phyloP scores from a whole-genome alignment of 2,888 invertebrate genomes.

The Andrena trimmerana region DNA sequence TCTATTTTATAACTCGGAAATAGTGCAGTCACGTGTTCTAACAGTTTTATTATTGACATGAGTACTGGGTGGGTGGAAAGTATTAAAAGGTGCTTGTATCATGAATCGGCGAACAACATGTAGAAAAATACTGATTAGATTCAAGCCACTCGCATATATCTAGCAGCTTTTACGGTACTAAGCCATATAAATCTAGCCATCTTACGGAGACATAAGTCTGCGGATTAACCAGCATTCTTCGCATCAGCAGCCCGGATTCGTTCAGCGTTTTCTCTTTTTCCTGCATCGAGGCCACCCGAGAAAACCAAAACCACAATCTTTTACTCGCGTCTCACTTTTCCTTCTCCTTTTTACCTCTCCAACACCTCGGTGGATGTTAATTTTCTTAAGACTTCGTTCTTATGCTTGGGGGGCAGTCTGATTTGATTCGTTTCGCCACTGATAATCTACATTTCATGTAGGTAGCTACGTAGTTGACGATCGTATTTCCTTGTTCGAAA shows the following conservation, averaged over 20 bases:
- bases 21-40: neutral
- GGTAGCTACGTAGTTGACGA: neutral
- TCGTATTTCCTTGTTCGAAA: neutral
- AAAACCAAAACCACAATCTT: slow-evolving; percentile 54
- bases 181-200: slow-evolving; percentile 84
- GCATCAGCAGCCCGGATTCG: slow-evolving; percentile 66
- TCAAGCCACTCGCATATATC: neutral
- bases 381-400: slow-evolving; percentile 52
- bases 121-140: neutral
- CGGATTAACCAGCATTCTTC: slow-evolving; percentile 81
- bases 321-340: slow-evolving; percentile 32
- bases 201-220: slow-evolving; percentile 83
- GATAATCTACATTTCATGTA: neutral
- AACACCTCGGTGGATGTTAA: slow-evolving; percentile 51
- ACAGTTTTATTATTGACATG: neutral
- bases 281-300: slow-evolving; percentile 32
- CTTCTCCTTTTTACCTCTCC: slow-evolving; percentile 7
- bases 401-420: slow-evolving; percentile 14
- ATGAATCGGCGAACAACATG: neutral
- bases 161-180: slow-evolving; percentile 68
- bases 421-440: slow-evolving; percentile 7
- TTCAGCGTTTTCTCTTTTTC: slow-evolving; percentile 62
- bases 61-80: neutral
- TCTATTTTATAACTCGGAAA: neutral
- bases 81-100: too few species aligned